These are phyloP conservation scores for Argyra leucocephala DNA, from an alignment of 2,888 invertebrate species.

Conservation along the genomic window DNA sequence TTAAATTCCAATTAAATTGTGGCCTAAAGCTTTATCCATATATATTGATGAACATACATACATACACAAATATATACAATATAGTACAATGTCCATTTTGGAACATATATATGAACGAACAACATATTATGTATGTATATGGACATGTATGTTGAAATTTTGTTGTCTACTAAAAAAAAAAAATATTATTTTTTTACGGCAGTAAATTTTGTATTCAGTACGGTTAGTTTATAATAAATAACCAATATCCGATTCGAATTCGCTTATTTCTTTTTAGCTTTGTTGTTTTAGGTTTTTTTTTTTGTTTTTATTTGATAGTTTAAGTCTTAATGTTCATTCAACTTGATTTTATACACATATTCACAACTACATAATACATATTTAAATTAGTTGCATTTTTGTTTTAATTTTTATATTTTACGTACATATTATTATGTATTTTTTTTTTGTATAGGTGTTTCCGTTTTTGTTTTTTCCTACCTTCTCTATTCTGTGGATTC, in stretches of 20 bases:
- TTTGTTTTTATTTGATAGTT: not conserved
- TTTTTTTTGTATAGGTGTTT: not conserved
- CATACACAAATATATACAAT: no score
- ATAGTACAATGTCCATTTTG: no score
- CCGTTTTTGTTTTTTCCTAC: not conserved
- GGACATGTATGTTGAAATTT: no score
- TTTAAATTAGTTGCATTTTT: not conserved
- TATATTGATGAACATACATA: no score
- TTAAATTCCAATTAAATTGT: conserved; percentile 6
- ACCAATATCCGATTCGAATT: not conserved
- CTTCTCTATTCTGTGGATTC: not conserved
- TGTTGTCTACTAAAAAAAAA: not conserved
- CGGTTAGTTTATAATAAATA: conserved; percentile 6
- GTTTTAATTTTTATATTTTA: no score
- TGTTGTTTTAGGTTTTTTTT: not conserved
- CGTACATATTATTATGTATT: not conserved
- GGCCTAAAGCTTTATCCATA: not conserved
- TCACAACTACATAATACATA: not conserved
- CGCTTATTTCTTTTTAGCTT: not conserved
- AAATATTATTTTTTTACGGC: not conserved
- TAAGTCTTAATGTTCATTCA: not conserved
- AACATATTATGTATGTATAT: no score
- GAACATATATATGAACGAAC: no score
- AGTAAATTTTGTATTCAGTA: conserved; percentile 6
- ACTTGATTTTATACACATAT: conserved; percentile 2